Evolutionary conservation across 2,113 vertebrate species (phyloP).

Genomic region (Anseranas semipalmata): DNA sequence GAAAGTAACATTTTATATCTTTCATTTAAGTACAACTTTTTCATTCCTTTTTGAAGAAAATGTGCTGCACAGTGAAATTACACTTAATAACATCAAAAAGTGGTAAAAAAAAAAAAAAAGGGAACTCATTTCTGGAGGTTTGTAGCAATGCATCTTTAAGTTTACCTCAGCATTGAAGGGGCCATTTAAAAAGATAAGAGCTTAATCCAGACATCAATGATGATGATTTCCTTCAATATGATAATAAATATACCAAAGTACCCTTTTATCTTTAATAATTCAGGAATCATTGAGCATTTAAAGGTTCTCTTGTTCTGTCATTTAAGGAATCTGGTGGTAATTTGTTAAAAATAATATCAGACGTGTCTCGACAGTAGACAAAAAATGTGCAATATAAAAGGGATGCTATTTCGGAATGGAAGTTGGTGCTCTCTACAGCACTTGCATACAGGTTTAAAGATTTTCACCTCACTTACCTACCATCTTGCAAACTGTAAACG

Average conservation of each 20-base stretch:
- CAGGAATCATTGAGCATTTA: conserved; percentile 69
- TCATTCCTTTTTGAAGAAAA: neutral
- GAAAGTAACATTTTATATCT: neutral
- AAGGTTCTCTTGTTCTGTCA: conserved; percentile 70
- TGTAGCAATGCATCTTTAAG: conserved; percentile 47
- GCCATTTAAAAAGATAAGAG: conserved; percentile 66
- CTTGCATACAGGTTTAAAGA: neutral
- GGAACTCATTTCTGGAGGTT: neutral
- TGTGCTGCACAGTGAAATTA: neutral
- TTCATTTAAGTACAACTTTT: neutral
- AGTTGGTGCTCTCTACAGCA: neutral
- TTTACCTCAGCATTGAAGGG: conserved; percentile 35
- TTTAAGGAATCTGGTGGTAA: conserved; percentile 68
- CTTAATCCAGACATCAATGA: conserved; percentile 63
- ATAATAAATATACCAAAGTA: conserved; percentile 75
- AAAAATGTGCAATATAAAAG: neutral
- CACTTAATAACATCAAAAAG: neutral
- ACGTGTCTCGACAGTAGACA: neutral
- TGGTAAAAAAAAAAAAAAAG: neutral
- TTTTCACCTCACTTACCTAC: neutral
- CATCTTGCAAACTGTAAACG: neutral
- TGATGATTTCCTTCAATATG: conserved; percentile 61
- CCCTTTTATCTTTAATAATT: conserved; percentile 81
- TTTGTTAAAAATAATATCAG: conserved; percentile 64
- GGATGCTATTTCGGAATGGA: neutral